A percentile compares a stretch with the other conserved stretches of the same genome.
phyloP scores from a whole-genome alignment of 2,797 vertebrate genomes.

The Cynodonichthys magdalenae region DNA sequence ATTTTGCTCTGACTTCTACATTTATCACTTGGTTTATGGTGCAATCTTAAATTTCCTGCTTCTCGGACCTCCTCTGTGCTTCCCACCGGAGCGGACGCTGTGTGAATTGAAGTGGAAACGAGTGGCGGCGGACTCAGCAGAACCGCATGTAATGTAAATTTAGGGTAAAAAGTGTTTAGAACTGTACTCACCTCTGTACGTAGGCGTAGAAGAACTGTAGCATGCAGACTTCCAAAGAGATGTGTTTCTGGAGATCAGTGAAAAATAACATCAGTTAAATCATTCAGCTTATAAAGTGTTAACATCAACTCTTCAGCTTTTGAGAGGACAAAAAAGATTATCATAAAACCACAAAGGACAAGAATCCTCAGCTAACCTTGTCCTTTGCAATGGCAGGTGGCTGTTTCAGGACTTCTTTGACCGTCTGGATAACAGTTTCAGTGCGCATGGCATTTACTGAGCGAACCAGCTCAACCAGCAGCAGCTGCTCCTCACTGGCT shows the following conservation, averaged over 20 bases:
- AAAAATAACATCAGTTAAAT: slow-evolving; percentile 3
- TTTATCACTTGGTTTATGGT: too few species aligned
- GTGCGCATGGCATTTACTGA: slow-evolving; percentile 98
- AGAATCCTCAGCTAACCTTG: slow-evolving; percentile 81
- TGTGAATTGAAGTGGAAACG: too few species aligned
- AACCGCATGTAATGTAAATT: too few species aligned
- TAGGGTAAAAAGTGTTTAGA: not conserved
- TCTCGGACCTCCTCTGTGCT: too few species aligned
- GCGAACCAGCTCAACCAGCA: slow-evolving; percentile 94
- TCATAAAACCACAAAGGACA: not conserved
- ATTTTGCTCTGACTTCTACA: too few species aligned
- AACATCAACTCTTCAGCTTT: too few species aligned
- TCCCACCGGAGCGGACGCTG: too few species aligned
- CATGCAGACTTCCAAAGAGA: slow-evolving; percentile 99
- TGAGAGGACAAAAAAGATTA: not conserved
- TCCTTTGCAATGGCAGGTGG: slow-evolving; percentile 97
- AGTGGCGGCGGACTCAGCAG: too few species aligned
- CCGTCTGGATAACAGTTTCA: slow-evolving; percentile 96
- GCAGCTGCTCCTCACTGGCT: slow-evolving; percentile 94
- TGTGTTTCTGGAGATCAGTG: slow-evolving; percentile 86
- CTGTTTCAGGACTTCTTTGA: slow-evolving; percentile 98
- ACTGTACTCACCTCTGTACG: slow-evolving; percentile 90
- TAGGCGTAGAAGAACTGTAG: slow-evolving; percentile 99
- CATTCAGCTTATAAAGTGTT: not conserved
- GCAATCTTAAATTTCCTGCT: too few species aligned